Evolutionary conservation across 2,888 invertebrate species (phyloP).

Genomic region (Euplagia quadripunctaria): DNA sequence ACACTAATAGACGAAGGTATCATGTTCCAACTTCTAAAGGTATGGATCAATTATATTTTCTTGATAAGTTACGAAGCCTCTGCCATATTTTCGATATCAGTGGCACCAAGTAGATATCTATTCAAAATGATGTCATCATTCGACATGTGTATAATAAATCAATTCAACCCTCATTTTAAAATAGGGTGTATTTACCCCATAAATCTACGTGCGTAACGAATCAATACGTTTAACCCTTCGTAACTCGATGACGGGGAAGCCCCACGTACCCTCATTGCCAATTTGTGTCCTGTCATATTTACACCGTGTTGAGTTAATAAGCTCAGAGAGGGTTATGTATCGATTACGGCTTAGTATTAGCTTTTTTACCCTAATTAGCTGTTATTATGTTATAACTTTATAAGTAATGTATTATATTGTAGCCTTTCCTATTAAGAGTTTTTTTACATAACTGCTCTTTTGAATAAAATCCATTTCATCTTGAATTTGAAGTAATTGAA

Average conservation of each 20-base stretch:
- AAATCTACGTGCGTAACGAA: slow-evolving; percentile 26
- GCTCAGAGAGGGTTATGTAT: slow-evolving; percentile 9
- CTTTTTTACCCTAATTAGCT: slow-evolving; percentile 2
- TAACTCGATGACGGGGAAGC: slow-evolving; percentile 42
- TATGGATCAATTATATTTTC: no score
- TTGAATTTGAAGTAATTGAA: no score
- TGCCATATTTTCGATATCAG: no score
- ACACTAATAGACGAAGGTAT: no score
- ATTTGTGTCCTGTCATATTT: slow-evolving; percentile 49
- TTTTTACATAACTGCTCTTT: no score
- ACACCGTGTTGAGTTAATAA: slow-evolving; percentile 36
- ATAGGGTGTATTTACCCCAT: slow-evolving; percentile 6
- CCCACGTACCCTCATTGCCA: slow-evolving; percentile 28
- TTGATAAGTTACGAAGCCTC: no score
- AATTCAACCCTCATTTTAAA: not conserved
- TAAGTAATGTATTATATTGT: no score
- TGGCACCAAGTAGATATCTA: not conserved
- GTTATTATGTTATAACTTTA: not conserved
- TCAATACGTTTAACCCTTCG: slow-evolving; percentile 38
- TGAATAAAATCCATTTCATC: no score
- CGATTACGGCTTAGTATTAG: slow-evolving; percentile 10
- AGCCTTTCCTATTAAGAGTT: no score
- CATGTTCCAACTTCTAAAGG: no score
- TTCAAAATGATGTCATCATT: not conserved
- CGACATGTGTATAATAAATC: not conserved